Evolutionary conservation across 2,113 vertebrate genomes (phyloP), one percentile per base, ranked within the genome.

Genomic region (Podiceps cristatus): DNA sequence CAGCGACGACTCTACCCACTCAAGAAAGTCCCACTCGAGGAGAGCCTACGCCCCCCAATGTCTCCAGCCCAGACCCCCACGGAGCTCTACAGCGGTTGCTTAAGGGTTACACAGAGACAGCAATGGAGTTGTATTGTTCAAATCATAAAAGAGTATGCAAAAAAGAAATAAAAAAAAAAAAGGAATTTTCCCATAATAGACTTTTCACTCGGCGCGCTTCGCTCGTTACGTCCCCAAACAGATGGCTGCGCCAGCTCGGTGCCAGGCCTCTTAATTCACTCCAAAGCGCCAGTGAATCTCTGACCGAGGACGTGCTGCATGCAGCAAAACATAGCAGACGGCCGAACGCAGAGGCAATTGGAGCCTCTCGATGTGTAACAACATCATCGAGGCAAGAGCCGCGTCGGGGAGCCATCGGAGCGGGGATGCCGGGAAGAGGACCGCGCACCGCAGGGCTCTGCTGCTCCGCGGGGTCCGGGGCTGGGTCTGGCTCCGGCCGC

Each of bases 201-300:
- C 78, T 87, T 93, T 45, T 83, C 67, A 53, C 35, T 92, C 2
- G 0, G 47, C 0, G 1, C 0, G 16, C 27, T 80, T 40, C 71
- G 88, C 81, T 83, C 5, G 0, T 5, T 4, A 27, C 69, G 45
- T 81, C 91, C 76, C 80, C 42, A 66, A 81, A 64, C 83, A 97
- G 93, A 94, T 94, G 97, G 95, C 86, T 69, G 44, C 0, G 4
- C 67, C 81, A 96, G 82, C 76, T 82, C 62, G 0, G 40, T 88
- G 96, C 91, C 95, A 97, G 91, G 69, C 64, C 88, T 68, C 90
- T 56, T 14, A 11, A 89, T 45, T 86, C 79, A 18, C 81, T 93
- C 84, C 90, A 66, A 88, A 88, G 52, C 1, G 0, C 64, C 6
- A 3, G 13, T 24, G 62, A 25, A 44, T 83, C 66, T 86, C 91